Evolutionary conservation across 1,140 invertebrate species (phyloP).

Genomic region (Bombus picipes): DNA sequence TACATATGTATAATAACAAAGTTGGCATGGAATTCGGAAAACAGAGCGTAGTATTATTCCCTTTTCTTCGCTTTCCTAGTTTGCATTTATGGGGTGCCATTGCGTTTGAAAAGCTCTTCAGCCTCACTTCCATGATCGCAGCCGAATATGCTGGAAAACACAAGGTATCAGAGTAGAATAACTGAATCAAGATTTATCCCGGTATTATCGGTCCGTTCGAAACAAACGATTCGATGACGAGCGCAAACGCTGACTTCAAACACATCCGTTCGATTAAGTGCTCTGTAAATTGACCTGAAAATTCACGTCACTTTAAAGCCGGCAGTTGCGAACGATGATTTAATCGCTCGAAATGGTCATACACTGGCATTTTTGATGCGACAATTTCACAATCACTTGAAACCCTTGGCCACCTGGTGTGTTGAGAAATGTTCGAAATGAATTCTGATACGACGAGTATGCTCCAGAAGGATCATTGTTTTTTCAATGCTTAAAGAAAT

Average conservation of each 20-base stretch:
- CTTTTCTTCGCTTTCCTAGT: neutral
- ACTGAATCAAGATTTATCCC: conserved; percentile 26
- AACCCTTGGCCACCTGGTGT: neutral
- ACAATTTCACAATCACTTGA: conserved; percentile 40
- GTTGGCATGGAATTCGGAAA: neutral
- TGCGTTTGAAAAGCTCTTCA: neutral
- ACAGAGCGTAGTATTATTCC: neutral
- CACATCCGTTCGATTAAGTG: conserved; percentile 49
- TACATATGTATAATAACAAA: neutral
- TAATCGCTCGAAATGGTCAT: conserved; percentile 51
- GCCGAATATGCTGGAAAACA: neutral
- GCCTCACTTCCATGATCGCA: neutral
- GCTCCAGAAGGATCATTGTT: neutral
- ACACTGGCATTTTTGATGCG: conserved; percentile 55
- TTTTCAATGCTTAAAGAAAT: neutral
- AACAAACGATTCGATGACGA: conserved; percentile 47
- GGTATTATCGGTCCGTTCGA: conserved; percentile 13
- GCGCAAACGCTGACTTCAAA: conserved; percentile 49
- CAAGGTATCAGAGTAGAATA: conserved; percentile 12
- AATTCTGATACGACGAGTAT: neutral
- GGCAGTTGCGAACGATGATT: conserved; percentile 44
- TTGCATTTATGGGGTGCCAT: neutral
- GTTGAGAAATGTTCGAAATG: neutral
- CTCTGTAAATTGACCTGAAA: conserved; percentile 63
- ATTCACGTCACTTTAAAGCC: conserved; percentile 47